Percentiles rank a stretch among this genome's conserved stretches.
Conservation (phyloP, 1,140 invertebrate genomes). For the Meteorus sp. region DNA sequence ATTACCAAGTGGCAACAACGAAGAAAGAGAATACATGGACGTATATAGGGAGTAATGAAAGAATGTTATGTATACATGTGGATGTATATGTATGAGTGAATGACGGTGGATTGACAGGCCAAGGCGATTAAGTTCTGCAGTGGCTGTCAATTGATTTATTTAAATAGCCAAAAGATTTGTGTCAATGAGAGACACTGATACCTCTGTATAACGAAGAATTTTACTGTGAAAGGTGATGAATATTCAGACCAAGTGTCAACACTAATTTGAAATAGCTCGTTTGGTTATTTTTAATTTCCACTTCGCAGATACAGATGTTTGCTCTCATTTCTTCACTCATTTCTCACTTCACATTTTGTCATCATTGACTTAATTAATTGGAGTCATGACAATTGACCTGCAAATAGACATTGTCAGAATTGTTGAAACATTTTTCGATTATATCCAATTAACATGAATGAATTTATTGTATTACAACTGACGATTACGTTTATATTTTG, state of each 20-base stretch:
- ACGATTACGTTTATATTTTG: too few relatives aligned
- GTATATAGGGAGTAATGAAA: neutral
- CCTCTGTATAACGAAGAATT: too few relatives aligned
- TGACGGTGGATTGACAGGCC: constrained; percentile 40
- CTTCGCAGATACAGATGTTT: neutral
- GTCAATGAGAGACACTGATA: constrained; percentile 3
- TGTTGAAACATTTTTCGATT: too few relatives aligned
- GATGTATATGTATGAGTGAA: constrained; percentile 13
- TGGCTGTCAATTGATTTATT: constrained; percentile 30
- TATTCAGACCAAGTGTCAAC: neutral
- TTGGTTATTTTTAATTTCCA: neutral
- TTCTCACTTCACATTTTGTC: too few relatives aligned
- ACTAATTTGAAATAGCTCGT: neutral
- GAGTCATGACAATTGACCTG: neutral
- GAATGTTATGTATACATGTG: constrained; percentile 2
- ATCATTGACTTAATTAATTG: constrained; percentile 5
- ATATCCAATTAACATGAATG: neutral
- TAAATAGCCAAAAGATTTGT: neutral
- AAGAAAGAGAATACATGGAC: neutral
- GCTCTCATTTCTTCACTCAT: neutral
- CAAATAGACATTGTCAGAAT: too few relatives aligned
- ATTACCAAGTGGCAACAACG: neutral
- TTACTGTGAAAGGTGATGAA: neutral
- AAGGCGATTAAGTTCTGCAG: constrained; percentile 42
- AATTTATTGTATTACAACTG: too few relatives aligned